Percentiles rank a stretch among this genome's conserved stretches.
Conservation (phyloP, 2,797 vertebrate genomes). For the Gallinago stenura region DNA sequence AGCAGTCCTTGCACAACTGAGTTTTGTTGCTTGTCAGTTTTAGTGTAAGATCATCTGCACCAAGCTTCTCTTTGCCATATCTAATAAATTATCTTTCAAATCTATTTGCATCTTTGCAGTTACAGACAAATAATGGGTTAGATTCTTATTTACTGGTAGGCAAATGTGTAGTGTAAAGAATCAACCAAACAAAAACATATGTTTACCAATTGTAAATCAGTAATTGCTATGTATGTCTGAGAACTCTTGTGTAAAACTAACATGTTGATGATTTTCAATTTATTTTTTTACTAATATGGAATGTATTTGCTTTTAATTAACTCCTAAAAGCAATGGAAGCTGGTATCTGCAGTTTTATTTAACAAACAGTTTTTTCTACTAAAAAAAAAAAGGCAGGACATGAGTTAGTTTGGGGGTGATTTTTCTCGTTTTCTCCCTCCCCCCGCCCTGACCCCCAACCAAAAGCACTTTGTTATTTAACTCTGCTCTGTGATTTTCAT, state of each 20-base stretch:
- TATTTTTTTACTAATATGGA: slow-evolving; percentile 46
- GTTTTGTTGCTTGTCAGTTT: not conserved
- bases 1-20: not conserved
- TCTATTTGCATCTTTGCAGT: not conserved
- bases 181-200: not conserved
- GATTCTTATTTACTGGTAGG: not conserved
- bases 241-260: slow-evolving; percentile 31
- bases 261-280: not conserved
- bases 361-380: not conserved
- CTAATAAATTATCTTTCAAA: not conserved
- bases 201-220: not conserved
- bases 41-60: not conserved
- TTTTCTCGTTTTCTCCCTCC: not conserved
- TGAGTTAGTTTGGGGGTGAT: not conserved
- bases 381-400: not conserved
- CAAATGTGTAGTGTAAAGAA: not conserved
- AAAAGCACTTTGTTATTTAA: not conserved
- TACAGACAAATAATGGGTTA: not conserved
- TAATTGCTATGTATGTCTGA: not conserved
- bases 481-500: slow-evolving; percentile 26
- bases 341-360: not conserved
- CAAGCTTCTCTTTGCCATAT: not conserved
- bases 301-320: slow-evolving; percentile 46
- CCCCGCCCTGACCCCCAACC: not conserved
- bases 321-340: not conserved